Base-by-base conservation (phyloP, 2,113 vertebrate genomes). In the Alethe diademata region DNA sequence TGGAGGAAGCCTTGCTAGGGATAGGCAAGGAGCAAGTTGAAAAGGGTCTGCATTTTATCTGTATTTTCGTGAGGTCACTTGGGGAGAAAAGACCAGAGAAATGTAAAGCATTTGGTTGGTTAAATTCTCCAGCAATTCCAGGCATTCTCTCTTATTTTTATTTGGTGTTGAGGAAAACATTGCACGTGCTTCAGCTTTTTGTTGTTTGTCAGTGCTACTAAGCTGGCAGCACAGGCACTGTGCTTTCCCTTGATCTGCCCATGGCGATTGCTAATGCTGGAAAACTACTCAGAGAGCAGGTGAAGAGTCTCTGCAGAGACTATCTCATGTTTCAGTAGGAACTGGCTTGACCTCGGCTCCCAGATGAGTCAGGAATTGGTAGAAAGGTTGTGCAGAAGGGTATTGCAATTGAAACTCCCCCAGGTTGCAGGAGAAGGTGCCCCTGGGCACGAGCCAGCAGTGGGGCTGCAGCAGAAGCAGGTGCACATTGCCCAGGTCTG, bases 51-150 rank as follows among this genome's bases (percentile, higher is more conserved):
- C 16, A 25, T 67, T 92, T 92, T n/a, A 74, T 79, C 79, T 4
- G 5, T 48, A 19, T 17, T 88, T 74, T 40, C 0, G 0, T 66
- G 60, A 92, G 92, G 83, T 96, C 24, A 3, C 69, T 2, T 65
- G 56, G n/a, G 61, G 79, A 88, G 69, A 94, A 88, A 94, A 78
- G 82, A 78, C 8, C 31, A 38, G 60, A 90, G 95, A 95, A 95
- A 95, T 94, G 71, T 74, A 61, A 94, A 96, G 81, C 89, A 95
- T 96, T 89, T 93, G 2, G 1, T 73, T 80, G 45, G 75, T 70
- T 71, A 75, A 93, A 92, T 94, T 95, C 78, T 48, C 33, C 75
- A 61, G 60, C 57, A 84, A 92, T 95, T 90, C 95, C 92, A 93
- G 78, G 23, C 78, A 94, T 94, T 94, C 74, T 33, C n/a, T 86